A percentile compares a stretch with the other conserved stretches of the same genome.
Evolutionary conservation across 2,888 invertebrate genomes (phyloP).

Genomic region (Eupeodes luniger): DNA sequence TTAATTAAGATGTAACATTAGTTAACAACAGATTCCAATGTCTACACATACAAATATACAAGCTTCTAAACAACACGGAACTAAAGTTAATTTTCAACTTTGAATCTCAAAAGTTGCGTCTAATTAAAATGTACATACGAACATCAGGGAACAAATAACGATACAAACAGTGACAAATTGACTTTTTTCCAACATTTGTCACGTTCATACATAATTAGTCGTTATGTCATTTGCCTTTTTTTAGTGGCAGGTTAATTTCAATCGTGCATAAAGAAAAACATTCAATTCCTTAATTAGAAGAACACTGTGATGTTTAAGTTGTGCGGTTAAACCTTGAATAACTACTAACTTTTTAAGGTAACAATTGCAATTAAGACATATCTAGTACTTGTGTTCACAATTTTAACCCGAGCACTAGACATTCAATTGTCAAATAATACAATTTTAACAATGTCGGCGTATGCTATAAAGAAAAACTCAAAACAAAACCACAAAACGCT

Average conservation of each 20-base stretch:
- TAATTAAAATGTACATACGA: not conserved
- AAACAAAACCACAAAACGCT: slow-evolving; percentile 2
- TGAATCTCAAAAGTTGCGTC: not conserved
- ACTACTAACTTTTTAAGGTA: slow-evolving; percentile 43
- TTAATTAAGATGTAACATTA: no score
- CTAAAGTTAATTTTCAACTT: no score
- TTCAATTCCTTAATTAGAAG: slow-evolving; percentile 42
- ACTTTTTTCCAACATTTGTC: not conserved
- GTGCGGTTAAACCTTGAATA: slow-evolving; percentile 45
- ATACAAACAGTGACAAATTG: not conserved
- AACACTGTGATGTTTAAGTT: slow-evolving; percentile 34
- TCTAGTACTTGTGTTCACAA: slow-evolving; percentile 3
- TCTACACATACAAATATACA: no score
- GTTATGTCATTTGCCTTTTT: not conserved
- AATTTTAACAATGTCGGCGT: slow-evolving; percentile 4
- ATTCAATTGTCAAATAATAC: slow-evolving; percentile 26
- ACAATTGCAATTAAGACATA: slow-evolving; percentile 29
- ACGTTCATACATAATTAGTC: slow-evolving; percentile 12
- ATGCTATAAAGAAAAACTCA: not conserved
- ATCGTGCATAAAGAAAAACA: not conserved
- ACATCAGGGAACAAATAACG: not conserved
- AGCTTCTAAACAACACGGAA: no score
- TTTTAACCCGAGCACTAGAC: not conserved
- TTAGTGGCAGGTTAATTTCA: slow-evolving; percentile 8
- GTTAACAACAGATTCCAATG: no score